phyloP scores from a whole-genome alignment of 30 jellyfish, hydroid and myxozoan species.

The Turritopsis dohrnii region DNA sequence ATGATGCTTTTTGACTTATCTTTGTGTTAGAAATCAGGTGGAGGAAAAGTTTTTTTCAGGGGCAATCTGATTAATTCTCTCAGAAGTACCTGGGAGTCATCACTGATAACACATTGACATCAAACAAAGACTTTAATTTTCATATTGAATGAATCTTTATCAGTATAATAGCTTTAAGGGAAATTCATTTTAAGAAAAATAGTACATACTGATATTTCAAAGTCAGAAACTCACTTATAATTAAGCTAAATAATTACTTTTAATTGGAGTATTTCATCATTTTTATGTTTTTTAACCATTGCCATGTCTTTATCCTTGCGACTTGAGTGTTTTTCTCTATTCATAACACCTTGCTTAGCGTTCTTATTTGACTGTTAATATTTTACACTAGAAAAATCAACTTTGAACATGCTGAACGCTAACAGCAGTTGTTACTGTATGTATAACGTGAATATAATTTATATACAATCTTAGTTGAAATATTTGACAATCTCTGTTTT shows the following conservation, averaged over 20 bases:
- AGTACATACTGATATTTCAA: background rate
- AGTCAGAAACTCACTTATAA: background rate
- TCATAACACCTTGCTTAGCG: background rate
- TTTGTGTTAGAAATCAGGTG: background rate
- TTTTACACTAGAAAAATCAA: no score
- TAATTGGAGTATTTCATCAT: background rate
- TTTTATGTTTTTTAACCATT: background rate
- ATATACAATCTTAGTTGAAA: background rate
- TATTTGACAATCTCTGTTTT: background rate
- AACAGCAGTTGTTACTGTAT: no score
- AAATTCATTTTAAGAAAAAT: background rate
- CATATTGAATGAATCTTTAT: background rate
- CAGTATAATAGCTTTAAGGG: background rate
- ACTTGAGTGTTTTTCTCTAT: background rate
- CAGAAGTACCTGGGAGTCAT: background rate
- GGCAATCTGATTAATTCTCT: background rate
- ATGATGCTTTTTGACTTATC: background rate
- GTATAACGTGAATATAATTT: no score
- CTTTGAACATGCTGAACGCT: no score
- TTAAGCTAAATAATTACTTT: background rate
- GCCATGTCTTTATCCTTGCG: background rate
- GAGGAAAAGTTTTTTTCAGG: background rate
- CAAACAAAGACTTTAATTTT: background rate
- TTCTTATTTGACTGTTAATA: background rate
- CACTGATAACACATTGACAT: background rate